Evolutionary conservation across 53 echinoderm and acorn worm species (phyloP).

Genomic region (Antedon mediterranea): DNA sequence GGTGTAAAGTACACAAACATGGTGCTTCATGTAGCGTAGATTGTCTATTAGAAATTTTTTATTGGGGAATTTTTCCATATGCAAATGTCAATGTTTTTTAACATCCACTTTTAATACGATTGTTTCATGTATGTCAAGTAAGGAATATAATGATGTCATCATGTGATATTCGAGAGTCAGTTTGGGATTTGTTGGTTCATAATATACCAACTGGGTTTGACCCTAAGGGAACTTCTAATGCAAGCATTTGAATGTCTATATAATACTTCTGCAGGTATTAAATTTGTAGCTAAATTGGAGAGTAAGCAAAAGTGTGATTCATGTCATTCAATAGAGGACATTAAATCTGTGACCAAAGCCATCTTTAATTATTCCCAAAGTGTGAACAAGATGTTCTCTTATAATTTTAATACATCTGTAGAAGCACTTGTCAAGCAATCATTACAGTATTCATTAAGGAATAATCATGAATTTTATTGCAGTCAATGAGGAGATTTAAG

Average conservation of each 20-base stretch:
- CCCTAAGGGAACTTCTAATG: slow-evolving; percentile 2
- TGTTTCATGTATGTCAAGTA: too few relatives aligned
- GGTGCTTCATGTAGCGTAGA: slow-evolving; percentile 14
- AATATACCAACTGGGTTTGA: not conserved
- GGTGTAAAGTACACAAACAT: slow-evolving; percentile 4
- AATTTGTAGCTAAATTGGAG: not conserved
- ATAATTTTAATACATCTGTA: not conserved
- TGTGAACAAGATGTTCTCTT: slow-evolving; percentile 9
- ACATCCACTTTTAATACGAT: not conserved
- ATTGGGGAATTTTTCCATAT: not conserved
- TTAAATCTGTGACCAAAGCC: not conserved
- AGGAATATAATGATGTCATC: not conserved
- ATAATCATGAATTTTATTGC: too few relatives aligned
- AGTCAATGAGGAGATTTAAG: too few relatives aligned
- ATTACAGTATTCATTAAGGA: not conserved
- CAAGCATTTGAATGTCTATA: slow-evolving; percentile 15
- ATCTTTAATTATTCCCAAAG: slow-evolving; percentile 5
- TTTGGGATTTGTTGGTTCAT: not conserved
- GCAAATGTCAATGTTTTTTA: too few relatives aligned
- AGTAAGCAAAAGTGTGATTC: not conserved
- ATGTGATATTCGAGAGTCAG: slow-evolving; percentile 12
- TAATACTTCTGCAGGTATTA: too few relatives aligned
- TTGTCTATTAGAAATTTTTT: slow-evolving; percentile 7
- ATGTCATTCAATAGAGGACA: not conserved
- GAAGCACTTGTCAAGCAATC: not conserved